Evolutionary conservation across 2,888 invertebrate species (phyloP), one percentile per base, ranked within the genome.

Genomic region (Pristionchus maxplancki): DNA sequence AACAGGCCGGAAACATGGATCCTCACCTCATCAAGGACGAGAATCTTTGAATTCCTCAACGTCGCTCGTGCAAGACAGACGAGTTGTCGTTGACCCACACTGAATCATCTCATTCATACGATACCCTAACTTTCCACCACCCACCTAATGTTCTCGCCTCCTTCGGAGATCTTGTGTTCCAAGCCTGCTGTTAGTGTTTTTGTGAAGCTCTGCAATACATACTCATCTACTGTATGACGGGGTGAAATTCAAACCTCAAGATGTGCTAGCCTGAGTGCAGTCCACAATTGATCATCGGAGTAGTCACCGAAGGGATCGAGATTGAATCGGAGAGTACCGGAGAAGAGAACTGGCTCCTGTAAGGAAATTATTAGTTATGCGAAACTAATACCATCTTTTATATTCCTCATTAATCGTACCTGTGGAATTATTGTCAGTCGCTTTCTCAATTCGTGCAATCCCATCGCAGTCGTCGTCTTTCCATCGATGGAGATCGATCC

Each of bases 401-500:
- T 5, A 48, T 4, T 78, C 34, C 3, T 34, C 0, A 44, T 44
- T 6, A 44, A 9, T 28, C 53, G 11, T 28, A 91, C 92, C 93
- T 95, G 95, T 31, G 96, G 96, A 89, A 96, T 97, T 94, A 97
- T 97, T 64, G 97, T 97, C 92, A 97, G 96, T 91, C 97, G 96
- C 15, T 97, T 97, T 89, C 98, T 96, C 90, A 98, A 95, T 94
- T 97, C 97, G 95, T 98, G 98, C 78, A 98, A 96, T 31, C 98
- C 98, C 93, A 98, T 96, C 86, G 96, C 96, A 8, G 97, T 91
- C 97, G 95, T 97, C 94, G 97, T 97, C 85, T 97, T 95, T 84
- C 96, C 97, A 95, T 98, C 98, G 93, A 98, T 97, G 88, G 96
- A 94, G 93, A 98, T 98, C 92, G 96, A 96, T 40, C 98, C 98